Evolutionary conservation across 2,888 invertebrate genomes (phyloP).

Genomic region (Phalera bucephala): DNA sequence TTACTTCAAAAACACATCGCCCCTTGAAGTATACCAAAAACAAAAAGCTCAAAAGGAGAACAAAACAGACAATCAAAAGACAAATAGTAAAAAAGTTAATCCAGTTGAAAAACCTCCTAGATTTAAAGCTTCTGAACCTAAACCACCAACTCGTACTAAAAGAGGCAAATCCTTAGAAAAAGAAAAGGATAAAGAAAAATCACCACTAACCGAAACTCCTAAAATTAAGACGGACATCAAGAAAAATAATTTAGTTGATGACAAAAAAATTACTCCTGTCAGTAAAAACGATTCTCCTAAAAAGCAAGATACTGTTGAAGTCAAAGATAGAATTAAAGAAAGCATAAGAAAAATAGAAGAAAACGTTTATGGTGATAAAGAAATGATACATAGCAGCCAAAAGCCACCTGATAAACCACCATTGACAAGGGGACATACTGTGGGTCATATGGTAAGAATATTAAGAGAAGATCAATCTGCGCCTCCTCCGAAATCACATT

Average conservation of each 20-base stretch:
- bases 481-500: slow-evolving; percentile 85
- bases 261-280: slow-evolving; percentile 64
- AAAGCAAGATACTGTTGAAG: slow-evolving; percentile 52
- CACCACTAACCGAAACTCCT: slow-evolving; percentile 64
- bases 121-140: slow-evolving; percentile 71
- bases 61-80: slow-evolving; percentile 46
- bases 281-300: slow-evolving; percentile 66
- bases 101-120: slow-evolving; percentile 75
- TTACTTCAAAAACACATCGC: slow-evolving; percentile 82
- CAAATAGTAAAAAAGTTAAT: slow-evolving; percentile 66
- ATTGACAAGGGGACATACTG: slow-evolving; percentile 87
- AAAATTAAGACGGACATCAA: slow-evolving; percentile 67
- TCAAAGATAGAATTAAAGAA: slow-evolving; percentile 78
- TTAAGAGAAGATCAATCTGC: slow-evolving; percentile 88
- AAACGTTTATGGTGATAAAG: slow-evolving; percentile 75
- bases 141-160: slow-evolving; percentile 61
- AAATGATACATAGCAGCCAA: slow-evolving; percentile 89
- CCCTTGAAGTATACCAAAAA: slow-evolving; percentile 65
- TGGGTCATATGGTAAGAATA: slow-evolving; percentile 89
- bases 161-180: slow-evolving; percentile 64
- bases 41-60: slow-evolving; percentile 58
- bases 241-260: slow-evolving; percentile 62
- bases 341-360: slow-evolving; percentile 77
- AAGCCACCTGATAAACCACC: slow-evolving; percentile 87
- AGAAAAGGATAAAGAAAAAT: slow-evolving; percentile 57